Evolutionary conservation across 1,140 invertebrate species (phyloP).

Genomic region (Leptoteleia sp.): DNA sequence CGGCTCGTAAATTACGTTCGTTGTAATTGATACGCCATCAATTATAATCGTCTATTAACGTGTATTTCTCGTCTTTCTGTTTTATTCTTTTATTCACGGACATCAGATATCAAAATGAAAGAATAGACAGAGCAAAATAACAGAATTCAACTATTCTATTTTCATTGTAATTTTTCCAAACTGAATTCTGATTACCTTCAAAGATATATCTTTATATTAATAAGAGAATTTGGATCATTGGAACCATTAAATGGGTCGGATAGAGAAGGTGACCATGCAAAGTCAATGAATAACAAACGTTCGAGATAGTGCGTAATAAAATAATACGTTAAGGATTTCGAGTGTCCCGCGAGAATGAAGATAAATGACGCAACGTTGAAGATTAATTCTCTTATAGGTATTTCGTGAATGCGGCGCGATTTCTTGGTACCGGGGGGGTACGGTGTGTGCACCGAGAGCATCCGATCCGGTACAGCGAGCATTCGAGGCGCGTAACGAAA

Average conservation of each 20-base stretch:
- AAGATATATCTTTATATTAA: too few species aligned
- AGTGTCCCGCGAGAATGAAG: slow-evolving; percentile 52
- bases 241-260: too few species aligned
- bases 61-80: too few species aligned
- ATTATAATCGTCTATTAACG: too few species aligned
- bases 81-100: too few species aligned
- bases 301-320: slow-evolving; percentile 48
- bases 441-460: slow-evolving; percentile 31
- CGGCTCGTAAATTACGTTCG: not conserved
- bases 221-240: too few species aligned
- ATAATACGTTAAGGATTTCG: slow-evolving; percentile 62
- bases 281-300: slow-evolving; percentile 54
- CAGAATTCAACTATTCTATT: too few species aligned
- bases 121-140: too few species aligned
- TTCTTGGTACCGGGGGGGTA: slow-evolving; percentile 24
- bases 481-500: slow-evolving; percentile 70
- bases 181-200: too few species aligned
- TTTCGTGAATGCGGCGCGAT: slow-evolving; percentile 50
- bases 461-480: slow-evolving; percentile 58
- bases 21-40: slow-evolving; percentile 2
- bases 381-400: slow-evolving; percentile 60
- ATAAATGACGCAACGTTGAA: slow-evolving; percentile 48
- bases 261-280: too few species aligned
- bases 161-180: too few species aligned
- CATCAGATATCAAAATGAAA: too few species aligned